Base-by-base conservation (phyloP, 2,113 vertebrate genomes). In the Polypterus senegalus region DNA sequence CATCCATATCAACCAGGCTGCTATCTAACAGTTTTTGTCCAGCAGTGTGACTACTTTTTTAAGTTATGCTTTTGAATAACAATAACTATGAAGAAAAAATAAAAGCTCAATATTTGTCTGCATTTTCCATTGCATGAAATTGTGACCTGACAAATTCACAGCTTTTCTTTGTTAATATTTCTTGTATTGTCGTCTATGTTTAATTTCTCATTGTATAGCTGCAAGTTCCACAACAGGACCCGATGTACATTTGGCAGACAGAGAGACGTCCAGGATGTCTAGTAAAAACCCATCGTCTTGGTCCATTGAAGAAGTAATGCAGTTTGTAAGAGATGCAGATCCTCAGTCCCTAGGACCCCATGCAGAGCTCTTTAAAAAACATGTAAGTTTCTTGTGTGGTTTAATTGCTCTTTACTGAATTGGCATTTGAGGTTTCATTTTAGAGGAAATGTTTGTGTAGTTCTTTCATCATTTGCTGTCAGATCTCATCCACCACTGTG, bases 251-350 rank as follows among this genome's bases (percentile, higher is more conserved):
- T 83, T 62, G 8, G 74, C 84, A 4, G 92, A 92, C 61, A 79
- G 84, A 48, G 89, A 90, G 55, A 70, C 76, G 63, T 76, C 77
- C 65, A 81, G 78, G 64, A 67, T 61, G 44, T 69, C 71, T 64
- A 79, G 67, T 67, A 89, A 86, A 71, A 89, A 86, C 76, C 94
- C 94, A 49, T 83, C 91, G 5, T 83, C 73, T 68, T 98, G 95
- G 95, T 88, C 91, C 68, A 90, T 97, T 68, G 92, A 96, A 64
- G 92, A 98, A 84, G 94, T 97, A 60, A 95, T 98, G 81, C 82
- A 77, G 78, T 97, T 94, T 70, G 88, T 97, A 72, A 87, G 88
- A 75, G 86, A 92, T 64, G 91, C 88, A 27, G 93, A 98, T 77
- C 92, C 92, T 56, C 79, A 85, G 4, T 86, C 92, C 1, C 79